Conservation (phyloP, 2,797 vertebrate genomes). For the Neoniphon sammara region DNA sequence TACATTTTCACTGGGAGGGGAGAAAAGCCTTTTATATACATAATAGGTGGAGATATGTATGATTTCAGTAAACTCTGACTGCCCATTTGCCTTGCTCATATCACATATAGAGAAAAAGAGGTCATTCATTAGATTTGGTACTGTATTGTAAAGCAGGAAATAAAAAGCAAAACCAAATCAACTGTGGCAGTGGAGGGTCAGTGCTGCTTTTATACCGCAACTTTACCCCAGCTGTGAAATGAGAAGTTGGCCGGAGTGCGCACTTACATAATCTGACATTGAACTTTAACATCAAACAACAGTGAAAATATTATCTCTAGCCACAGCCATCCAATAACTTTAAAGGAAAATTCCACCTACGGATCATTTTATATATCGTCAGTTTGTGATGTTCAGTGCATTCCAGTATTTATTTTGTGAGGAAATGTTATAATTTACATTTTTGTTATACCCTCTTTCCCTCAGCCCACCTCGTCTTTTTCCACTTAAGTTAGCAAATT, state of each 20-base stretch:
- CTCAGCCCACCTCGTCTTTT: neutral
- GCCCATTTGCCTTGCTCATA: conserved; percentile 22
- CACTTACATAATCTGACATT: conserved; percentile 42
- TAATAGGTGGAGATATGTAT: conserved; percentile 67
- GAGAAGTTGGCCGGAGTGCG: conserved; percentile 42
- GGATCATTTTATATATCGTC: neutral
- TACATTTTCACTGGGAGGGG: conserved; percentile 60
- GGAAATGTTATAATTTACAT: conserved; percentile 33
- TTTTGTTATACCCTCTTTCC: conserved; percentile 10
- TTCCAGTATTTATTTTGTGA: conserved; percentile 22
- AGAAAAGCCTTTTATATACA: conserved; percentile 77
- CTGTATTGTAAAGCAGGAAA: conserved; percentile 55
- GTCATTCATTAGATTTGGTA: conserved; percentile 59
- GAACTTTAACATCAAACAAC: conserved; percentile 48
- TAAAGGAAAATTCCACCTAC: conserved; percentile 22
- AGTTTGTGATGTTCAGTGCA: conserved; percentile 18
- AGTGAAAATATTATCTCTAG: conserved; percentile 38
- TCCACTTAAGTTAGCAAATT: neutral
- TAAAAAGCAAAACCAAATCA: conserved; percentile 38
- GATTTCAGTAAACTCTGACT: conserved; percentile 67
- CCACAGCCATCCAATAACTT: conserved; percentile 55
- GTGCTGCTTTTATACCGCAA: conserved; percentile 51
- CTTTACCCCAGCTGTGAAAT: conserved; percentile 51
- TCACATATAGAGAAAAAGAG: conserved; percentile 33
- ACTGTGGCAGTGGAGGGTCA: conserved; percentile 48